Base-by-base conservation (phyloP, 2,888 invertebrate genomes). In the Zelleria hepariella region DNA sequence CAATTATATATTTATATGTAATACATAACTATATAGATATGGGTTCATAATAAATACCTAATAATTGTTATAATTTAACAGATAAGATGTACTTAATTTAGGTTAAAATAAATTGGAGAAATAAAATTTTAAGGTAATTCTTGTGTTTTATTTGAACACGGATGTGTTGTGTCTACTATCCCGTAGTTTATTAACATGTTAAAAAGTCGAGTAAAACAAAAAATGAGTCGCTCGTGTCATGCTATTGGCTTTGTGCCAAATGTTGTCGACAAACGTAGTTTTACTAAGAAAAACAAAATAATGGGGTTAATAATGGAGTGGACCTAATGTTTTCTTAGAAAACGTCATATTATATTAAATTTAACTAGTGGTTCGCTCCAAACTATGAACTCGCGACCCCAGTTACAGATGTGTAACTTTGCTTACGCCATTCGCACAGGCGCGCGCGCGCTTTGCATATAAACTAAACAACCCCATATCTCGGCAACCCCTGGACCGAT, bases 11-110 rank as follows among this genome's bases (percentile, higher is more conserved):
- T 59, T 57, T 26, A 20, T 73, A 74, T 74, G 73, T 78, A 74
- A 71, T 74, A 75, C 70, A 74, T 75, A 62, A 57, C 48, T 62
- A 61, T 62, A 66, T 65, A 68, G 74, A 80, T 69, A 70, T 72
- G 68, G 77, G 80, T 80, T 82, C 83, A 82, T 84, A 84, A 83
- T 82, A 83, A 83, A 79, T 78, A 78, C 80, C 77, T 82, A 82
- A 81, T 79, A 82, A 80, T 79, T 86, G 87, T 87, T 86, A 86
- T 80, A 77, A 76, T 76, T 83, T 84, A 82, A 77, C 77, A 58
- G 56, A 58, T 73, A 79, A 82, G 80, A 82, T 78, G 82, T 87
- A 87, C 82, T 84, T 85, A 86, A 80, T 80, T 77, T 81, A 87
- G 80, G 80, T 74, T 86, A 85, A 61, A 75, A 79, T 68, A 85